Percentiles rank a stretch among this genome's conserved stretches.
phyloP scores from a whole-genome alignment of 2,797 vertebrate genomes.

The Scarus forsteni region DNA sequence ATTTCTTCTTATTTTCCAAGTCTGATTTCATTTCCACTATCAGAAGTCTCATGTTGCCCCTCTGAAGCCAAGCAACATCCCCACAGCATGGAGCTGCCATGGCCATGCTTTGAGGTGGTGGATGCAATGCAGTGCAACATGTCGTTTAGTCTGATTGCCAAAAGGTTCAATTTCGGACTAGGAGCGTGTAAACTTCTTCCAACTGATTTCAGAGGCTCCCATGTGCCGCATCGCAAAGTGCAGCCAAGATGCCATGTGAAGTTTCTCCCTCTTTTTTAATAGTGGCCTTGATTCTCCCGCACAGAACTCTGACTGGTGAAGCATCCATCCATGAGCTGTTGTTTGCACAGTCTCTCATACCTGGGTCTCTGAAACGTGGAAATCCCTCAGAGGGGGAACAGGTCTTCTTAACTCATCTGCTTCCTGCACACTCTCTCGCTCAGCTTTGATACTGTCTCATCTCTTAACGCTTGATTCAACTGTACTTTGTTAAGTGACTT shows the following conservation, averaged over 20 bases:
- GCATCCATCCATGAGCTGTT: neutral
- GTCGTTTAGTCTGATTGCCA: slow-evolving; percentile 4
- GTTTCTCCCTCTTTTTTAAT: neutral
- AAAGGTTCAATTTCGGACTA: slow-evolving; percentile 3
- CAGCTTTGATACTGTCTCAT: neutral
- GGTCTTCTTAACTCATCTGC: neutral
- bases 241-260: neutral
- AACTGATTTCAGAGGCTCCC: slow-evolving; percentile 11
- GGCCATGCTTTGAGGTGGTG: neutral
- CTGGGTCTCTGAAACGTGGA: neutral
- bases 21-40: neutral
- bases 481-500: neutral
- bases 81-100: neutral
- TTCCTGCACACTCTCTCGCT: neutral
- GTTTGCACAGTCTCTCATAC: neutral
- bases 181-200: neutral
- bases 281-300: neutral
- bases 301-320: slow-evolving; percentile 8
- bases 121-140: slow-evolving; percentile 1
- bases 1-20: neutral
- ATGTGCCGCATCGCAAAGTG: neutral
- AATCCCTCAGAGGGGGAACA: neutral
- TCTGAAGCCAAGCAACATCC: neutral
- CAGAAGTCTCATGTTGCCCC: neutral
- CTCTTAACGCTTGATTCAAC: slow-evolving; percentile 5